phyloP scores from a whole-genome alignment of 1,140 invertebrate species.

The Caenorhabditis latens region DNA sequence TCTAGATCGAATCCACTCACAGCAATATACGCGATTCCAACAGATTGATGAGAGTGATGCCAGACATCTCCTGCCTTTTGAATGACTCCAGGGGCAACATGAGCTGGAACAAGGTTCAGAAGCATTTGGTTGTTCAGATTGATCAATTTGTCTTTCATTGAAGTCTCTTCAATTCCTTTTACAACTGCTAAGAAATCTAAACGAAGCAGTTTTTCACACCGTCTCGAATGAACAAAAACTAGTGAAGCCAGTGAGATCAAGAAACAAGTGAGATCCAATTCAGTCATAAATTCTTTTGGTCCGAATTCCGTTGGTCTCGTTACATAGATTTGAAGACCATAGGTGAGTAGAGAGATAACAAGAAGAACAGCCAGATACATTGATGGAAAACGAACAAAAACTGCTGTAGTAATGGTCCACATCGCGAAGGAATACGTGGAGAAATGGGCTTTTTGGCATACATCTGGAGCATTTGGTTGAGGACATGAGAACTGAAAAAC shows the following conservation, averaged over 20 bases:
- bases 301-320: conserved; percentile 69
- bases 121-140: conserved; percentile 58
- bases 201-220: conserved; percentile 72
- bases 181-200: conserved; percentile 74
- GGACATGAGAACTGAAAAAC: conserved; percentile 73
- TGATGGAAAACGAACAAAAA: conserved; percentile 73
- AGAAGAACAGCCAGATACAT: conserved; percentile 67
- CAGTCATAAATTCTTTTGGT: conserved; percentile 65
- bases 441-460: conserved; percentile 72
- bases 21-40: conserved; percentile 61
- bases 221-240: conserved; percentile 70
- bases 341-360: conserved; percentile 68
- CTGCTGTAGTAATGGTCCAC: conserved; percentile 73
- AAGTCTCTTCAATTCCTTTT: conserved; percentile 64
- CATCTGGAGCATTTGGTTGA: conserved; percentile 57
- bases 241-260: conserved; percentile 67
- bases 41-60: conserved; percentile 62
- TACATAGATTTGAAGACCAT: conserved; percentile 72
- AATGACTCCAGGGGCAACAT: conserved; percentile 59
- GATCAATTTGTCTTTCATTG: conserved; percentile 55
- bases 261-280: conserved; percentile 72
- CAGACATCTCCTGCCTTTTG: conserved; percentile 47
- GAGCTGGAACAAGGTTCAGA: conserved; percentile 63
- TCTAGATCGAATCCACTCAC: conserved; percentile 60
- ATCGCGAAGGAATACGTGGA: conserved; percentile 72